Evolutionary conservation across 2,113 vertebrate genomes (phyloP).

Genomic region (Theristicus caerulescens): DNA sequence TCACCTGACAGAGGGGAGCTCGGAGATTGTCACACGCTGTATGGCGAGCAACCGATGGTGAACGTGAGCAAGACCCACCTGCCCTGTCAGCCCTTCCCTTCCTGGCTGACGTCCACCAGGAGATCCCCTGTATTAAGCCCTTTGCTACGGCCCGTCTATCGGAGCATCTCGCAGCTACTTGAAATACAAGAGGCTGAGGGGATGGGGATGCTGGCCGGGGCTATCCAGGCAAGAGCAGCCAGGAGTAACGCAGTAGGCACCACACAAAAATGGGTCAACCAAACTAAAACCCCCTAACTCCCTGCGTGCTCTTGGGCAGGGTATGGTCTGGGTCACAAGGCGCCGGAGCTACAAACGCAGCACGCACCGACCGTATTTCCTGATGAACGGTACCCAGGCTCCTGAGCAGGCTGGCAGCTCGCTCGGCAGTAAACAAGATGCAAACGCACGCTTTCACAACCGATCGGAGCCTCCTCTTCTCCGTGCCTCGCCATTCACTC

Average conservation of each 20-base stretch:
- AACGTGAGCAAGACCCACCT: neutral
- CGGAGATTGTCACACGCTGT: accelerated
- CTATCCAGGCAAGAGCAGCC: neutral
- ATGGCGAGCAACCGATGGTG: neutral
- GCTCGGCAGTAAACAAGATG: accelerated
- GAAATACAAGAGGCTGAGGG: neutral
- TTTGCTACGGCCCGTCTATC: accelerated
- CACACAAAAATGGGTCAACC: accelerated
- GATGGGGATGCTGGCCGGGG: neutral
- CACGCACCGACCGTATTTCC: accelerated
- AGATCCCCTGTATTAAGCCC: neutral
- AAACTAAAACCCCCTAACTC: neutral
- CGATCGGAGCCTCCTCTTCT: neutral
- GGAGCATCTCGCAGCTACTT: neutral
- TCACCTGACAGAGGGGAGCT: too few species aligned
- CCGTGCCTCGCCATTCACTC: accelerated
- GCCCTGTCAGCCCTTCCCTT: neutral
- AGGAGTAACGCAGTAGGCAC: accelerated
- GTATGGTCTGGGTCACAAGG: accelerated
- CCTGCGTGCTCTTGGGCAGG: neutral
- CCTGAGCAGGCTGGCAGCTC: neutral
- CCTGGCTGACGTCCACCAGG: neutral
- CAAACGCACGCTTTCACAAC: accelerated
- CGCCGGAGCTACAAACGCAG: neutral
- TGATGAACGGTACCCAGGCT: neutral